Conservation (phyloP, 2,113 vertebrate species). For the Papio anubis region DNA sequence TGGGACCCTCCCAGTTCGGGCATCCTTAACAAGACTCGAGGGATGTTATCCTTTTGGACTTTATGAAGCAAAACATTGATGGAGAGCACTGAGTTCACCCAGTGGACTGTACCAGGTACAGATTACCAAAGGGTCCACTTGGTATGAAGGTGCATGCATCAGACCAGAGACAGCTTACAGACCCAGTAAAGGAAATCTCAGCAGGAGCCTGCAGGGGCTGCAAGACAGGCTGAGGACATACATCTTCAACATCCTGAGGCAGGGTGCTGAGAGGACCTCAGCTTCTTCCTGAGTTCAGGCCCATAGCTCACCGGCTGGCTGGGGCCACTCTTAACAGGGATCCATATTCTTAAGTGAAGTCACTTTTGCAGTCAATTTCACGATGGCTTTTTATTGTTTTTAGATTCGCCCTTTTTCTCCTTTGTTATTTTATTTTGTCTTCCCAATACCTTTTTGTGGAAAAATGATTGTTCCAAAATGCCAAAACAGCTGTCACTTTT, state of each 20-base stretch:
- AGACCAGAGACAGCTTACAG: background rate
- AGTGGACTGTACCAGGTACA: background rate
- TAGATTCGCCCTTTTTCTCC: background rate
- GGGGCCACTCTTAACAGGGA: background rate
- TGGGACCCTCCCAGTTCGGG: background rate
- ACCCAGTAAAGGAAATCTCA: background rate
- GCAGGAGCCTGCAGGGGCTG: background rate
- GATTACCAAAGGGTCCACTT: background rate
- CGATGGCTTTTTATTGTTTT: background rate
- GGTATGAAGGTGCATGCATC: background rate
- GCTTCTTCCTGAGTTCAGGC: background rate
- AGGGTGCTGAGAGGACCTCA: background rate
- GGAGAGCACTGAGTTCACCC: background rate
- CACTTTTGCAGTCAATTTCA: background rate
- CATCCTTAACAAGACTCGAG: background rate
- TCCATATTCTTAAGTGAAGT: background rate
- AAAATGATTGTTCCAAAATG: constrained; percentile 7
- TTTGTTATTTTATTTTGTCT: background rate
- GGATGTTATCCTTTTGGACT: background rate
- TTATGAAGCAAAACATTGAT: background rate
- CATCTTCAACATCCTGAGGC: background rate
- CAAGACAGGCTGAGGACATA: background rate
- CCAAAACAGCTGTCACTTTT: background rate
- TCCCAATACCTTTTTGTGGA: background rate
- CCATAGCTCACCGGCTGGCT: background rate